Evolutionary conservation across 2,888 invertebrate genomes (phyloP).

Genomic region (Cartodere bifasciata): DNA sequence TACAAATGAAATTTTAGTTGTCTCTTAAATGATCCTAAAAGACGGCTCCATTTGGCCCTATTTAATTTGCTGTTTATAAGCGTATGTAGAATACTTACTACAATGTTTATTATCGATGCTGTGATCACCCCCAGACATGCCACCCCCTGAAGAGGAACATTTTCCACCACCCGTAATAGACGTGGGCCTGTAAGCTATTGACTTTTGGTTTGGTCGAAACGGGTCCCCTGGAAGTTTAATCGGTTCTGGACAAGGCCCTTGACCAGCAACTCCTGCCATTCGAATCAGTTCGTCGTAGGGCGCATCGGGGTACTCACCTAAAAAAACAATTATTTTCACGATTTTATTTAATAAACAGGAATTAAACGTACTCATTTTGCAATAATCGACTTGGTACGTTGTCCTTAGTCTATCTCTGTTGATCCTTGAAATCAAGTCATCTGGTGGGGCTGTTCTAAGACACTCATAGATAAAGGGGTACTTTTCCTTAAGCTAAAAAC

Average conservation of each 20-base stretch:
- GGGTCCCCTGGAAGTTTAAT: constrained; percentile 45
- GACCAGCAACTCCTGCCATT: constrained; percentile 42
- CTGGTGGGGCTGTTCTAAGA: constrained; percentile 43
- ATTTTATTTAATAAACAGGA: too few species aligned
- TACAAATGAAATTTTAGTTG: too few species aligned
- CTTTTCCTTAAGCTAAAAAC: constrained; percentile 44
- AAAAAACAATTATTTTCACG: constrained; percentile 3
- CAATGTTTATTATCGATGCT: constrained; percentile 9
- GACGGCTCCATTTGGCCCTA: too few species aligned
- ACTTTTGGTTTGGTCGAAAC: constrained; percentile 40
- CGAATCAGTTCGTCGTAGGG: constrained; percentile 45
- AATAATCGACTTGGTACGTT: constrained; percentile 50
- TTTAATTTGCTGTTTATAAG: too few species aligned
- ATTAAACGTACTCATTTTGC: constrained; percentile 35
- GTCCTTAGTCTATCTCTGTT: constrained; percentile 47
- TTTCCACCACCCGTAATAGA: constrained; percentile 18
- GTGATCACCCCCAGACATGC: constrained; percentile 11
- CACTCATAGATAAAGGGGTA: constrained; percentile 53
- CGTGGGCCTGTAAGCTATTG: constrained; percentile 25
- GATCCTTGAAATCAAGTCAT: constrained; percentile 45
- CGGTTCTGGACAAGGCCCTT: constrained; percentile 43
- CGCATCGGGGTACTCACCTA: constrained; percentile 39
- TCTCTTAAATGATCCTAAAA: too few species aligned
- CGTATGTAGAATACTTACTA: constrained; percentile 10
- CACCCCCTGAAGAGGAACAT: constrained; percentile 13